Base-by-base conservation (phyloP, 2,888 invertebrate genomes). In the Tachina lurida region DNA sequence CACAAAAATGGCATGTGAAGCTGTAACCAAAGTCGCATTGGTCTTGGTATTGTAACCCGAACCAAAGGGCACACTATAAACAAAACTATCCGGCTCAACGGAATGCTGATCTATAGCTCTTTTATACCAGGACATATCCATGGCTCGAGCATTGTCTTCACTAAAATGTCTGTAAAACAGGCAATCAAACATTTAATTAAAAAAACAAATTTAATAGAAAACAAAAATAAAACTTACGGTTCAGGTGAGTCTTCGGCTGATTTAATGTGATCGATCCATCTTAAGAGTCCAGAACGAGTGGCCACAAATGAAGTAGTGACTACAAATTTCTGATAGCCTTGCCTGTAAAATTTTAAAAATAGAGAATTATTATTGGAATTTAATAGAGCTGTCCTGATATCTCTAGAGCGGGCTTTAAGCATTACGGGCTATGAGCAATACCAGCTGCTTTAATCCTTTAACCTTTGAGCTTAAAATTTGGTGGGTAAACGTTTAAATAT, bases 41-140 rank as follows among this genome's bases (percentile, higher is more conserved):
- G 92, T 93, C 74, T 94, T 94, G 41, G 93, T 93, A 86, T 92
- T 91, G 75, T 93, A 91, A 1, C 91, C 93, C 2, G 93, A 92
- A 47, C 93, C 93, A 47, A 93, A 93, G 13, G 93, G 93, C 89
- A 93, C 96, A 65, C 97, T 97, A 93, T 96, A 98, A 1, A 98
- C 97, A 91, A 98, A 98, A 91, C 97, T 97, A 89, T 97, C 97
- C 0, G 96, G 96, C 89, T 98, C 97, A 73, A 97, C 95, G 0
- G 95, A 93, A 91, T 98, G 96, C 89, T 98, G 97, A 91, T 98
- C 98, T 1, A 98, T 97, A 0, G 98, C 97, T 74, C 98, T 94
- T 88, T 96, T 96, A 91, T 98, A 98, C 97, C 98, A 98, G 49
- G 97, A 95, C 83, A 97, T 96, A 90, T 98, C 98, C 93, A 96